phyloP scores from a whole-genome alignment of 2,113 vertebrate genomes.

The Myodes glareolus region DNA sequence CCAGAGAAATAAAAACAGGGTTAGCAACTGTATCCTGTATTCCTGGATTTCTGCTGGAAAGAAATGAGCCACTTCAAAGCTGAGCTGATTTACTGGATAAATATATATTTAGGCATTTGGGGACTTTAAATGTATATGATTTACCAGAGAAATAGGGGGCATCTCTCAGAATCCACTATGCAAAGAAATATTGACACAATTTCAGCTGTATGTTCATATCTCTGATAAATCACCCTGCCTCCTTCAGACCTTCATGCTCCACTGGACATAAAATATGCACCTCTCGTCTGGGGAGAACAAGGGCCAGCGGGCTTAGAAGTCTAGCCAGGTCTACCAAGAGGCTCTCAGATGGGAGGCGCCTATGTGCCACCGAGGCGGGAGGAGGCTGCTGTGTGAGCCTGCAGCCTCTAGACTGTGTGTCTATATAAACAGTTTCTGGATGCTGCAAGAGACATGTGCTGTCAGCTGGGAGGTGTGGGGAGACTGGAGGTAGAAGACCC shows the following conservation, averaged over 20 bases:
- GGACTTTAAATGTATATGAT: slow-evolving; percentile 80
- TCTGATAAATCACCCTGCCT: slow-evolving; percentile 77
- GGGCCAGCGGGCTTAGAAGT: slow-evolving; percentile 19
- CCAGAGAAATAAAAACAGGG: slow-evolving; percentile 69
- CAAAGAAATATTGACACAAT: slow-evolving; percentile 82
- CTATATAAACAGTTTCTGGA: neutral
- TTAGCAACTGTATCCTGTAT: slow-evolving; percentile 67
- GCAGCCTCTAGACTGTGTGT: neutral
- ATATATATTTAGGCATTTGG: slow-evolving; percentile 82
- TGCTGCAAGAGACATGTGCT: neutral
- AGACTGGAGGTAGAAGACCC: neutral
- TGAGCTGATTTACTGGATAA: slow-evolving; percentile 80
- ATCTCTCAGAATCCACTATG: slow-evolving; percentile 75
- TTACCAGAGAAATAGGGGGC: slow-evolving; percentile 76
- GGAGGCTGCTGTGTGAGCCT: neutral
- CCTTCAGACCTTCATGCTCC: slow-evolving; percentile 75
- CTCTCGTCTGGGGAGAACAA: slow-evolving; percentile 12
- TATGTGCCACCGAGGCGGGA: neutral
- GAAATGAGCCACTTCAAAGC: slow-evolving; percentile 77
- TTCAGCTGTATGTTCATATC: slow-evolving; percentile 71
- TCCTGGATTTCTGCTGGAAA: slow-evolving; percentile 67
- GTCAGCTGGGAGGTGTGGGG: neutral
- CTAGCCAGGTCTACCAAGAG: neutral
- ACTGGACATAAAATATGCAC: slow-evolving; percentile 67
- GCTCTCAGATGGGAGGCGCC: neutral